These are phyloP conservation scores for Papilio polytes DNA, from an alignment of 1,140 invertebrate genomes.

Conservation along the genomic window DNA sequence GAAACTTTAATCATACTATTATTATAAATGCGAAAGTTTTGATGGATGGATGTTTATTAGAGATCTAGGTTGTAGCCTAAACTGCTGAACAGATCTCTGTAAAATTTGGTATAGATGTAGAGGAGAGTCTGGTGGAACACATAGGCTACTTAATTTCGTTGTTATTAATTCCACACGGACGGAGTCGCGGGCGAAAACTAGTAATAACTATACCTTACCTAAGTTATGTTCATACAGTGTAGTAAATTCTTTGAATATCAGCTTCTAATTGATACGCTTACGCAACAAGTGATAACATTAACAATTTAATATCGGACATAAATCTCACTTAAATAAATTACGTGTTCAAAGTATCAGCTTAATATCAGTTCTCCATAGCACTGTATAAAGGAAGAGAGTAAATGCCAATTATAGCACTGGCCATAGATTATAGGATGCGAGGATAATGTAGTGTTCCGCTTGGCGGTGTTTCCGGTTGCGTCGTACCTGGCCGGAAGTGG, in stretches of 20 bases:
- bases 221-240: not conserved
- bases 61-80: no score
- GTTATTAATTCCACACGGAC: no score
- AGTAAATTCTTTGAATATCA: not conserved
- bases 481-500: constrained; percentile 61
- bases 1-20: not conserved
- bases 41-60: no score
- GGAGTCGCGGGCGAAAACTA: no score
- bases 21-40: no score
- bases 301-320: not conserved
- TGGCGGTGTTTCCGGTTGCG: constrained; percentile 66
- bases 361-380: not conserved
- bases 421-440: constrained; percentile 33
- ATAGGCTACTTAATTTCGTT: no score
- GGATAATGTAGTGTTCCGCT: constrained; percentile 33
- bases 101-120: no score
- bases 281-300: not conserved
- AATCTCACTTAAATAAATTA: not conserved
- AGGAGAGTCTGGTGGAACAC: no score
- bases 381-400: constrained; percentile 16
- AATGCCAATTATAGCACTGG: constrained; percentile 19
- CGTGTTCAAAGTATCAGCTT: constrained; percentile 4
- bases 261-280: not conserved
- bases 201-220: not conserved
- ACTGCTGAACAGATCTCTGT: no score